These are phyloP conservation scores for Rattus norvegicus DNA, from an alignment of 2,113 vertebrate genomes.

Conservation along the genomic window GRCr8 NC_086034.1:82928001-82928500, in stretches of 20 bases:
- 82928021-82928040: not conserved
- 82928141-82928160: not conserved
- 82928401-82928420: not conserved
- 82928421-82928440: not conserved
- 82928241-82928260: not conserved
- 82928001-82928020: not conserved
- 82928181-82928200: accelerated
- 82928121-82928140: not conserved
- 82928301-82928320: not conserved
- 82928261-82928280: too few species aligned
- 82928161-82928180: not conserved
- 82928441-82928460: not conserved
- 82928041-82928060: not conserved
- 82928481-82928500: not conserved
- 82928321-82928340: too few species aligned
- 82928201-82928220: accelerated
- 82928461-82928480: not conserved
- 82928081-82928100: not conserved
- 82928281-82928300: too few species aligned
- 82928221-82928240: not conserved
- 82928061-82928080: not conserved
- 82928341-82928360: not conserved
- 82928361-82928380: not conserved
- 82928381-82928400: not conserved
- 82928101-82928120: not conserved